Base-by-base conservation (phyloP, 2,888 invertebrate species). In the Erebia aethiops region DNA sequence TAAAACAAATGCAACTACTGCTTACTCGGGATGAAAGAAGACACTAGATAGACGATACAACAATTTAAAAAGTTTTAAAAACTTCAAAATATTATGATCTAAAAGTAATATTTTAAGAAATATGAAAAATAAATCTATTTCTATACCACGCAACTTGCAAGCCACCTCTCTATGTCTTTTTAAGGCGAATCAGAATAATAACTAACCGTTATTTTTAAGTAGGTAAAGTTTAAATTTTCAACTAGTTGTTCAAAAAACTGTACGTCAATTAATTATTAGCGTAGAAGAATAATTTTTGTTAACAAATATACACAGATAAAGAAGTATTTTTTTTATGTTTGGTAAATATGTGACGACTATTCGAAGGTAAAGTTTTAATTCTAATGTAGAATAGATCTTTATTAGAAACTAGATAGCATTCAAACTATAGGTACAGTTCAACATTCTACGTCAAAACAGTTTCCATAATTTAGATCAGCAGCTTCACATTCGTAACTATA, bases 211-310 rank as follows among this genome's bases (percentile, higher is more conserved):
- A 82, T 81, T 81, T 46, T 82, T 80, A 81, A 80, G 80, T 71
- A 84, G 35, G 35, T 35, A 90, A 86, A 87, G 35, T 88, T 87
- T 81, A 84, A 83, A 80, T 84, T 84, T 85, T 78, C 78, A 80
- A 85, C 79, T 80, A 82, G 71, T 86, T 86, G 79, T 87, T 88
- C 78, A 85, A 87, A 88, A 89, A 87, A 86, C 90, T 88, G 86
- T 90, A 86, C 87, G 66, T 87, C 16, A 66, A 66, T 62, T 26
- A 49, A 18, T 52, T 90, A 18, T 52, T 90, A 92, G 90, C 89
- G 87, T 92, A 92, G 92, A 92, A 92, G 92, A 92, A 92, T 92
- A 92, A 87, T 77, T 89, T 80, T 87, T 86, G 81, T 86, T 88
- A 89, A 90, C 86, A 89, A 87, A 88, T 90, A 86, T 60, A 60